Percentiles rank a stretch among this genome's conserved stretches.
Evolutionary conservation across 2,113 vertebrate species (phyloP).

Genomic region (Diadophis punctatus): DNA sequence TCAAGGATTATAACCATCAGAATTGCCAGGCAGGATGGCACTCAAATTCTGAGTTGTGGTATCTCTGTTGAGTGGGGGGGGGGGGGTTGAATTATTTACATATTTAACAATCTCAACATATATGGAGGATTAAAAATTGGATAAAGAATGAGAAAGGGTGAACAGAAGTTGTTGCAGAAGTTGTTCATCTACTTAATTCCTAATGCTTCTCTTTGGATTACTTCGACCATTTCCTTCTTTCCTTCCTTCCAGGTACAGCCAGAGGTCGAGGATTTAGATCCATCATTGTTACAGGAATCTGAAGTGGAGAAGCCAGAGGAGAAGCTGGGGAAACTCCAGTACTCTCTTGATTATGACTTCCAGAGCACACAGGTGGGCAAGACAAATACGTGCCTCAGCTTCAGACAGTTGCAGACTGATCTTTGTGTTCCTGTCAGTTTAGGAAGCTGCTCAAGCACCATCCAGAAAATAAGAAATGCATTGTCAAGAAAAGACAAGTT

Average conservation of each 20-base stretch:
- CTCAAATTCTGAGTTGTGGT: background rate
- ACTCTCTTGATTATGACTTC: constrained; percentile 84
- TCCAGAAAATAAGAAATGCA: background rate
- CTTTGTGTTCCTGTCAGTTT: background rate
- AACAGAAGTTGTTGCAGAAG: background rate
- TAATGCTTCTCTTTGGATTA: background rate
- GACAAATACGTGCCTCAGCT: background rate
- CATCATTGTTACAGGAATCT: constrained; percentile 44
- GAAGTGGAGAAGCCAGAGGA: constrained; percentile 69
- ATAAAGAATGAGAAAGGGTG: background rate
- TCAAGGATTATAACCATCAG: background rate
- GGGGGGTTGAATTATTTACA: too few species aligned
- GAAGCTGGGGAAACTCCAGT: constrained; percentile 81
- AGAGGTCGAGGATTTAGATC: constrained; percentile 77
- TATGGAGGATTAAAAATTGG: background rate
- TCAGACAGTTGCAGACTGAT: background rate
- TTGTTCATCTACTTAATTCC: background rate
- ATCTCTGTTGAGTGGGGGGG: too few species aligned
- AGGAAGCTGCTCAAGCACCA: too few species aligned
- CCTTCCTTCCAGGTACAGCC: constrained; percentile 64
- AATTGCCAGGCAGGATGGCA: background rate
- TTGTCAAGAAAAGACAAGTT: background rate
- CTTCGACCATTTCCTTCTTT: background rate
- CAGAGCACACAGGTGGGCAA: constrained; percentile 59
- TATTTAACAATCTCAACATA: background rate